Evolutionary conservation across 2,888 invertebrate genomes (phyloP), one percentile per base, ranked within the genome.

Genomic region (Globia sparganii): DNA sequence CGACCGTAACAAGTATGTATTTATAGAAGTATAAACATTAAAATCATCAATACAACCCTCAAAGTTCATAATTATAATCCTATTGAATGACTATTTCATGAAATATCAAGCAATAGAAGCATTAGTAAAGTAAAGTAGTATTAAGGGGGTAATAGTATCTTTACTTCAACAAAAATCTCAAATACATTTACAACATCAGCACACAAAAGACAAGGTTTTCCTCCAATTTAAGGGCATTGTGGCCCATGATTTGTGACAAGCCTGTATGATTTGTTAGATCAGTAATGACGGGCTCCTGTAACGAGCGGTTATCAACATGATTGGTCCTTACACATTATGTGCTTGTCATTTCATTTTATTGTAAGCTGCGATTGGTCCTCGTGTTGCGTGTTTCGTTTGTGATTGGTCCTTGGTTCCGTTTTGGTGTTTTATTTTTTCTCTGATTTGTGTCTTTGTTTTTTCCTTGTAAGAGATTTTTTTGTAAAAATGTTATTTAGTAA

Each of bases 311-410:
- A 79, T 83, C 84, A 83, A 78, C 74, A 74, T 86, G 84, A 83
- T 86, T 80, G 84, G 86, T 83, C 74, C 84, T 83, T 43, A 72
- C 64, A 73, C 71, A 83, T 80, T 75, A 80, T 83, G 84, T 78
- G 68, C 43, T 72, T 70, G 68, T 77, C 78, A 70, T 83, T 78
- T 61, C 58, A 67, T 83, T 75, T 84, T 62, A 77, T 82, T 83
- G 80, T 77, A 49, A 62, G n/a, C 56, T 69, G 15, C n/a, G 53
- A 75, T 83, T 81, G 81, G 85, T 70, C 62, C 66, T 72, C 72
- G 46, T 71, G 46, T 67, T 46, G 11, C 40, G 37, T 59, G 72
- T 81, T 76, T 72, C 59, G 40, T 72, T 62, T 53, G 34, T 85
- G 71, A 84, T 85, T 85, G 83, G 72, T 78, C 64, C 28, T 81